Base-by-base conservation (phyloP, 2,113 vertebrate genomes). In the Anoplopoma fimbria region DNA sequence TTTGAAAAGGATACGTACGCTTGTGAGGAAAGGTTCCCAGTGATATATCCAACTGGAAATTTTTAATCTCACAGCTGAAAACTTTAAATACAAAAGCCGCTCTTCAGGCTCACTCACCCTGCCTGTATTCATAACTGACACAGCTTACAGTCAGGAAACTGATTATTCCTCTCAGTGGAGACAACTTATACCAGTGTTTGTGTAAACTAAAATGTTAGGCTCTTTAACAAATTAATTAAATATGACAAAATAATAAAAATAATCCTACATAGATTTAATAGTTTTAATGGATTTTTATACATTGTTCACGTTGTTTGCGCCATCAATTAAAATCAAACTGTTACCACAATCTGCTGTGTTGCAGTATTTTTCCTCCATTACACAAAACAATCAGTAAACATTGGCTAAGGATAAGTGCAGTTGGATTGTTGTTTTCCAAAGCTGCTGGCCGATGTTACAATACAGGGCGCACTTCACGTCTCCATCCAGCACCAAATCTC, bases 51-150 rank as follows among this genome's bases (percentile, higher is more conserved):
- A 88, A 91, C 83, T 89, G 89, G 89, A 92, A 93, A 94, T 93
- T 85, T 93, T 93, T 94, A 93, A 94, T 94, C 92, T 93, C 87
- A 91, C 92, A 95, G 94, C 89, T 86, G 79, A 92, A 92, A 94
- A 95, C 88, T 92, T 93, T 91, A 83, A 93, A 90, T 84, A 92
- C 86, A 87, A 94, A 92, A 94, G 91, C 86, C 68, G 76, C 87
- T 91, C 86, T 91, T 88, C 70, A 80, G 85, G 82, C 91, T 92
- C 85, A 88, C 82, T 91, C 85, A 79, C 70, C 79, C 83, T 74
- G 77, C 40, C 70, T 81, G 80, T 73, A 82, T 87, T 89, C 84
- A 90, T 75, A 85, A 75, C 90, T 91, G 77, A 57, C 70, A 69
- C 79, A 76, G 79, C 42, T 65, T 85, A 79, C 79, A 74, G 79